phyloP scores from a whole-genome alignment of 2,888 invertebrate species.

The Dryomyza anilis region DNA sequence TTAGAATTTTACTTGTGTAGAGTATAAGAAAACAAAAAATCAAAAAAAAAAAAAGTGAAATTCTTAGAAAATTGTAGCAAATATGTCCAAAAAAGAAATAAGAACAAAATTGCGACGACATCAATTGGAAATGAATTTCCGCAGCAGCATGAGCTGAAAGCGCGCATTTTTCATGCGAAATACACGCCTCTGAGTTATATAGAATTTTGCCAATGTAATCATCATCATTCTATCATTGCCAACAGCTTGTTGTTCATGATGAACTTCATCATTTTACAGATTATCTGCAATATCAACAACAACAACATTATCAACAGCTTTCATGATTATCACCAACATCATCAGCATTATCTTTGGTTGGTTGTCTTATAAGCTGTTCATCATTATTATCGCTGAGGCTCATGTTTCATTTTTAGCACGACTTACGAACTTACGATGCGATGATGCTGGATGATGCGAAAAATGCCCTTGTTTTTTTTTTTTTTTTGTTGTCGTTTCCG shows the following conservation, averaged over 20 bases:
- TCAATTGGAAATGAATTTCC: constrained; percentile 22
- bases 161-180: too few relatives aligned
- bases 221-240: too few relatives aligned
- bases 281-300: neutral
- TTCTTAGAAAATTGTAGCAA: too few relatives aligned
- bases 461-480: too few relatives aligned
- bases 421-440: neutral
- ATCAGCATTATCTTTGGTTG: neutral
- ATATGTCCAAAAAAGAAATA: neutral
- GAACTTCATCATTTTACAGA: too few relatives aligned
- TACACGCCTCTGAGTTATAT: too few relatives aligned
- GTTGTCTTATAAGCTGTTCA: neutral
- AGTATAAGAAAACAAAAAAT: neutral
- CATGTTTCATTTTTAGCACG: constrained; percentile 6
- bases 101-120: neutral
- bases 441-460: neutral
- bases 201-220: too few relatives aligned
- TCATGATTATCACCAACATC: neutral
- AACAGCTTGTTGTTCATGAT: too few relatives aligned
- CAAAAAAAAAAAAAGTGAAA: neutral
- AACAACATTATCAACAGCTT: neutral
- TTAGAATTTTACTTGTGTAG: too few relatives aligned
- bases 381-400: neutral
- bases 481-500: too few relatives aligned
- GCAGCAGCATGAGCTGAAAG: too few relatives aligned